Base-by-base conservation (phyloP, 2,113 vertebrate genomes). In the Boleophthalmus pectinirostris region DNA sequence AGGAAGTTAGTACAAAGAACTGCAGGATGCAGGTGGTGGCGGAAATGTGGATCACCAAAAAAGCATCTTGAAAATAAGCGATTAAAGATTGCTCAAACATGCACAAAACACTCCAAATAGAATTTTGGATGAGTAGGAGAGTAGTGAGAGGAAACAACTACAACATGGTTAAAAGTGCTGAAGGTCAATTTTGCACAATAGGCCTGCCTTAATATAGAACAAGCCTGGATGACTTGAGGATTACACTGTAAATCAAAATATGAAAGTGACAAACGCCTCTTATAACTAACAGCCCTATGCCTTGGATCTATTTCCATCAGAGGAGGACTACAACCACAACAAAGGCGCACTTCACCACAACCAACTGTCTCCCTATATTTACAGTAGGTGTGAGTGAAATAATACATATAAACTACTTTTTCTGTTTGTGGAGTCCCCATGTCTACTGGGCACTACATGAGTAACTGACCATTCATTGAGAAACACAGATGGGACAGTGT, bases 391-490 rank as follows among this genome's bases (percentile, higher is more conserved):
- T 64, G 61, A 64, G 21, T 21, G 61, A 6, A 21, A 64, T 35
- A 64, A 35, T 38, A 64, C 61, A n/a, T 43, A 58, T 58, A 16
- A 61, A 33, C 58, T 33, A 18, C 7, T 61, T 60, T 61, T 18
- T 61, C 2, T 61, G 58, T 61, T 61, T 61, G 0, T 33, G 58
- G 58, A 61, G 58, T 61, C 58, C 25, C 24, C 58, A 25, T 33
- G 58, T 61, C 58, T 61, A 6, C 24, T 3, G 23, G 24, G 24
- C 57, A 33, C 15, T 2, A 16, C 24, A 13, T 18, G 24, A 64
- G 47, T 78, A 23, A 75, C 70, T 12, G 38, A 67, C 56, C 65
- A 53, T 74, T 87, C 81, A 82, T 64, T 73, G 72, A 89, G 68
- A 74, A 61, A 76, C n/a, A 58, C 69, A 60, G 67, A 71, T 75